A percentile compares a stretch with the other conserved stretches of the same genome.
These are phyloP conservation scores for Peromyscus melanophrys DNA, from an alignment of 2,797 vertebrate genomes.

Conservation along the genomic window DNA sequence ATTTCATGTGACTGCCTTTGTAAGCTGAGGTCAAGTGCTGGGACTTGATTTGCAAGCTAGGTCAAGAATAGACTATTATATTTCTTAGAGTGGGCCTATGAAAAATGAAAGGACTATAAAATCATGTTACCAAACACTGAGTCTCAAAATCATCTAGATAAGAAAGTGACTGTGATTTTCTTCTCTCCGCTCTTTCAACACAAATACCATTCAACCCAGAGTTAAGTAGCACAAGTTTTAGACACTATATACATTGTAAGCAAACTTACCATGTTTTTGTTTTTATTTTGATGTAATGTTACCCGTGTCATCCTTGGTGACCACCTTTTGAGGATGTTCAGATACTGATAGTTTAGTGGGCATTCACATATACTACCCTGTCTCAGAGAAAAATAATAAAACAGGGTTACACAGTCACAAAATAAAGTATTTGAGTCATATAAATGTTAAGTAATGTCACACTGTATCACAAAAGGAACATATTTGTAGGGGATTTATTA, in stretches of 20 bases:
- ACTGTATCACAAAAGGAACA: neutral
- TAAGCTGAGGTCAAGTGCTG: neutral
- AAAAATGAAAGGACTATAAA: neutral
- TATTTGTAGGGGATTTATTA: neutral
- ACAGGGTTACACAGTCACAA: neutral
- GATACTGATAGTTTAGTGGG: too few relatives aligned
- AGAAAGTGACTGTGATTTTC: neutral
- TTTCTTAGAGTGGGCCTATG: neutral
- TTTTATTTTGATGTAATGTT: neutral
- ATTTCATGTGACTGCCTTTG: neutral
- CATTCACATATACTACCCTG: neutral
- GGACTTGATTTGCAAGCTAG: neutral
- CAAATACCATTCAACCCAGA: neutral
- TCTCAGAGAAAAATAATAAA: neutral
- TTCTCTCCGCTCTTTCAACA: neutral
- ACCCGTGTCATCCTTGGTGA: neutral
- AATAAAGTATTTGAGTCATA: neutral
- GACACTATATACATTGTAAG: neutral
- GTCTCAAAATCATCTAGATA: neutral
- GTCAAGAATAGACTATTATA: neutral
- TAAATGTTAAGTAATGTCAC: neutral
- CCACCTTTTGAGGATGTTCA: neutral
- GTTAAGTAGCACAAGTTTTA: neutral
- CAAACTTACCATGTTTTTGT: neutral
- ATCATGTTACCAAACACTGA: neutral